A percentile compares a stretch with the other conserved stretches of the same genome.
These are phyloP conservation scores for Petaurus breviceps DNA, from an alignment of 2,113 vertebrate species.

Conservation along the genomic window DNA sequence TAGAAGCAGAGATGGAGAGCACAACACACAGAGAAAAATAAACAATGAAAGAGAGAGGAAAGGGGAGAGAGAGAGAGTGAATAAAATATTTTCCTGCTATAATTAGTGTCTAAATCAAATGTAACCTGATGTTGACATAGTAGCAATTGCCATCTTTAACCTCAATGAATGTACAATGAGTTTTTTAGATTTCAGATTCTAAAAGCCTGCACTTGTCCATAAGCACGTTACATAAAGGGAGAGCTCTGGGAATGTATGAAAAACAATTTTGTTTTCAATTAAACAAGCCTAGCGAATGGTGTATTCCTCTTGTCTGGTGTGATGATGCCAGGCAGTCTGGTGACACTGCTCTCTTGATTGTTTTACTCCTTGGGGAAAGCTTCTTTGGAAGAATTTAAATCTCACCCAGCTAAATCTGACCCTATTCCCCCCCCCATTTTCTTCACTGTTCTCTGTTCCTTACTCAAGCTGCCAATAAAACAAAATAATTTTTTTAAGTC, in stretches of 20 bases:
- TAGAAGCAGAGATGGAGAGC: not conserved
- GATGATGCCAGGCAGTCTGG: not conserved
- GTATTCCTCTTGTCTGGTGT: not conserved
- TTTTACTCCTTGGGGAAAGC: conserved; percentile 24
- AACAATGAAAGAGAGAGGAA: not conserved
- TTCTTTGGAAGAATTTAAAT: conserved; percentile 11
- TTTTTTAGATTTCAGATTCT: conserved; percentile 40
- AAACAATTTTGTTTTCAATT: conserved; percentile 38
- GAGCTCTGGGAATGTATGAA: conserved; percentile 26
- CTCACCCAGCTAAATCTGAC: not conserved
- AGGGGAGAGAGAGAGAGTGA: too few relatives aligned
- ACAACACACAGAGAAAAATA: not conserved
- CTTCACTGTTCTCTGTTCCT: conserved; percentile 8
- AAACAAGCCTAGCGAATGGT: not conserved
- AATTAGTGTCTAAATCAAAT: not conserved
- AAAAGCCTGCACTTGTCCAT: conserved; percentile 9
- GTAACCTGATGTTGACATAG: not conserved
- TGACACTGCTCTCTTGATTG: not conserved
- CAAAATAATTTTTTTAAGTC: not conserved
- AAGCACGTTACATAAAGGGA: conserved; percentile 37
- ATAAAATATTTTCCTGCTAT: not conserved
- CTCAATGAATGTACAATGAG: not conserved
- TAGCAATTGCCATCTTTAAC: not conserved
- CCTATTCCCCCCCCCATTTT: not conserved
- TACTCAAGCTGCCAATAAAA: not conserved